Base-by-base conservation (phyloP, 2,797 vertebrate species). In the Carduelis carduelis region DNA sequence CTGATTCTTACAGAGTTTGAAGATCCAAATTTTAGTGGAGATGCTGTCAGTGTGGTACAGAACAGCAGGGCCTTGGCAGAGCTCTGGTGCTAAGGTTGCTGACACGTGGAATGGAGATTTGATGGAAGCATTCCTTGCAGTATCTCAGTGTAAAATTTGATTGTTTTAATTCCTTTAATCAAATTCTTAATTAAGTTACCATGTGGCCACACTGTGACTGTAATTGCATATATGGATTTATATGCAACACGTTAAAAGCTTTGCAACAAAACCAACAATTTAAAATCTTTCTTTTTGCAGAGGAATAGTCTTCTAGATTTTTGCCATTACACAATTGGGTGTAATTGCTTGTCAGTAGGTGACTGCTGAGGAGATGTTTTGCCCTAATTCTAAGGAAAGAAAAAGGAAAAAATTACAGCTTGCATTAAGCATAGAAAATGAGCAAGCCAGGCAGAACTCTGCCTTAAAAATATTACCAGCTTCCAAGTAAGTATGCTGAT, bases 261-360 rank as follows among this genome's bases (percentile, higher is more conserved):
- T 80, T 80, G 44, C 41, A 83, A 81, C 39, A 81, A 87, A 89
- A 4, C 21, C 24, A 81, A 39, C 44, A 69, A 56, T 84, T 87
- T 59, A 14, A 87, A 69, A 61, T 66, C 18, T 76, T 65, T 60
- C 19, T 56, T 64, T 93, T 75, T 7, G 9, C 26, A 47, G 46
- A 81, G 46, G 16, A 86, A 37, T 27, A 80, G 14, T 74, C 35
- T 78, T 87, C 60, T 27, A 46, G 41, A 5, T 83, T 53, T 83
- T 47, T 78, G 49, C 57, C 88, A 1, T 88, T 69, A 49, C n/a
- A 49, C 53, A 86, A 83, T 65, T 69, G 47, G 28, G 49, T 82
- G 47, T 86, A 95, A 83, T 91, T 95, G 65, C 87, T 90, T 95
- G 72, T 81, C 85, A 78, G 82, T 35, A 68, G 76, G 52, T 71